Evolutionary conservation across 2,113 vertebrate species (phyloP), one percentile per base, ranked within the genome.

Genomic region (Corapipo altera): DNA sequence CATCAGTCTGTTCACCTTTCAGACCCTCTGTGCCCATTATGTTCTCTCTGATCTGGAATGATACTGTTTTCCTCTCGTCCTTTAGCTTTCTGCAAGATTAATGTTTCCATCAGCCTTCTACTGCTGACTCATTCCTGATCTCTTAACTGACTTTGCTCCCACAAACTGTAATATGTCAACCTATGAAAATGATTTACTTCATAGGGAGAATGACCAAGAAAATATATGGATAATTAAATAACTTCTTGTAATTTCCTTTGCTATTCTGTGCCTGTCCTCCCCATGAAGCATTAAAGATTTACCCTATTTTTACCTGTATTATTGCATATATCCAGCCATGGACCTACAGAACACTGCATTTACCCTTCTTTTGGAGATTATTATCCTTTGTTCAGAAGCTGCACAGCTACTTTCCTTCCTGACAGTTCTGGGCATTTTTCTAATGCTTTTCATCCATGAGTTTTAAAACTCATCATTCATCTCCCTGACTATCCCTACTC

Each of bases 81-180:
- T 92, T 94, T 30, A 87, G 73, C 72, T 81, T 84, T 93, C 92
- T 80, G 88, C 73, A 85, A 95, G 93, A 95, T 96, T 78, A 83
- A 96, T 88, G 83, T 69, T 93, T 72, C 91, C 73, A 54, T 88
- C 90, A 95, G 74, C 61, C 76, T 87, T 76, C 65, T 79, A 5
- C 15, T 81, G 85, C 95, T 96, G 94, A 95, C 93, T 97, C 93
- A 96, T 78, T 87, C 86, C 85, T 94, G 88, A 80, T 88, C 85
- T 93, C 90, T 82, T 86, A 46, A n/a, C 67, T 88, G 75, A 85
- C 91, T 95, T 43, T 88, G 58, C 55, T 96, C 76, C 72, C 35
- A 59, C 83, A 46, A 91, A 64, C 85, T 84, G 59, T 37, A 88
- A 91, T 90, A 70, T 81, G 81, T 86, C 91, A 92, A 35, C 48